Conservation (phyloP, 2,113 vertebrate genomes). For the Aegithalos caudatus region DNA sequence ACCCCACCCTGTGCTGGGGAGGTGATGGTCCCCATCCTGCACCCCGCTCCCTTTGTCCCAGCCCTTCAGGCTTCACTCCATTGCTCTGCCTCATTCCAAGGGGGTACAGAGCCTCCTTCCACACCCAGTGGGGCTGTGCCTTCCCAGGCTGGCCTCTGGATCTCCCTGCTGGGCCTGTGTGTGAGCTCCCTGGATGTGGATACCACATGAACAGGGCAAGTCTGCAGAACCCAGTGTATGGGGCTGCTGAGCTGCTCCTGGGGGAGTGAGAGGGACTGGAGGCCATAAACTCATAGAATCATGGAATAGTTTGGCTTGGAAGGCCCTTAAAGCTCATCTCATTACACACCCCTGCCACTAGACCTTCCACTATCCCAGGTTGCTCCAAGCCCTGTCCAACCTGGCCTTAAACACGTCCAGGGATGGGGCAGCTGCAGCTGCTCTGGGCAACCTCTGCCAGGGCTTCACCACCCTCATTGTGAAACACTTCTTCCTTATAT, state of each 20-base stretch:
- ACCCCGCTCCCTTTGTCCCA: neutral
- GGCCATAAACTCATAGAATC: neutral
- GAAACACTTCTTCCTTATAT: neutral
- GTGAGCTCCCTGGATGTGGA: rapidly evolving
- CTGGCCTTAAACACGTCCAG: neutral
- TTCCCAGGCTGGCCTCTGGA: neutral
- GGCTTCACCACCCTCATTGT: neutral
- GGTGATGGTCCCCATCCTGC: neutral
- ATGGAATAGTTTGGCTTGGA: neutral
- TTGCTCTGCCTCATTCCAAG: neutral
- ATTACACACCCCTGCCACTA: neutral
- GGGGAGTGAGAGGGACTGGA: neutral
- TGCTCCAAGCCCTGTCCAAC: neutral
- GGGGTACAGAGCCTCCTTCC: neutral
- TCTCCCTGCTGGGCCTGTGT: rapidly evolving
- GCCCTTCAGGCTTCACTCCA: neutral
- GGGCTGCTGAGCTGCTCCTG: neutral
- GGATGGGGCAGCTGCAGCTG: neutral
- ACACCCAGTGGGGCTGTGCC: neutral
- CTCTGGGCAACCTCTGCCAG: neutral
- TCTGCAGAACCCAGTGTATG: rapidly evolving
- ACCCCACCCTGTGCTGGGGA: neutral
- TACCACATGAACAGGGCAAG: rapidly evolving
- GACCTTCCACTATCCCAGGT: neutral
- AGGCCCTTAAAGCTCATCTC: neutral